These are phyloP conservation scores for Percopsis transmontana DNA, from an alignment of 2,113 vertebrate species.

Conservation along the genomic window DNA sequence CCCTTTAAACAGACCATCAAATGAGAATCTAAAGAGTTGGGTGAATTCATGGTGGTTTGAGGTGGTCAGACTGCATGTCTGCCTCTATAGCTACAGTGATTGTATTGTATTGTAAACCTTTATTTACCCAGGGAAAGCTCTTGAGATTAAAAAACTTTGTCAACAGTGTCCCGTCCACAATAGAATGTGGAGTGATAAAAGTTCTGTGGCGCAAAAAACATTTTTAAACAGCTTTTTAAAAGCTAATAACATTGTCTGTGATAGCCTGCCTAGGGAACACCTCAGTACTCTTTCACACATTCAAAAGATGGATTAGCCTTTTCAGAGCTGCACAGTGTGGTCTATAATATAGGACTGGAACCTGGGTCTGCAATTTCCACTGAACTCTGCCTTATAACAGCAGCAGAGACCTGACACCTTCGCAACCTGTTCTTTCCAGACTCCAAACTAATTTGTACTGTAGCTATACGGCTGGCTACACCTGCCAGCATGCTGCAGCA, in stretches of 20 bases:
- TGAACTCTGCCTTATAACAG: not conserved
- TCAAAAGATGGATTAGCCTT: constrained; percentile 43
- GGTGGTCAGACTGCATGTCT: too few species aligned
- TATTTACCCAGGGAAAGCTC: too few species aligned
- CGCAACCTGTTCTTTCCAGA: constrained; percentile 14
- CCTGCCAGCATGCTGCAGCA: constrained; percentile 13
- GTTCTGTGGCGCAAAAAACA: constrained; percentile 20
- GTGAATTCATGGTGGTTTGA: too few species aligned
- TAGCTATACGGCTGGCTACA: constrained; percentile 8
- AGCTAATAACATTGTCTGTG: constrained; percentile 37
- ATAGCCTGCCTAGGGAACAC: constrained; percentile 9
- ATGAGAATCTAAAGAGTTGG: too few species aligned
- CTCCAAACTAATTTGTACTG: constrained; percentile 26
- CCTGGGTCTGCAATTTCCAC: constrained; percentile 10
- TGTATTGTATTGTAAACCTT: too few species aligned
- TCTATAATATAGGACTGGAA: constrained; percentile 14
- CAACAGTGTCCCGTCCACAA: too few species aligned
- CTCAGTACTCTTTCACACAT: constrained; percentile 21
- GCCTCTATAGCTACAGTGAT: too few species aligned
- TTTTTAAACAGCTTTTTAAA: constrained; percentile 25
- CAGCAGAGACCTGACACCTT: not conserved
- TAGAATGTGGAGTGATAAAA: constrained; percentile 2
- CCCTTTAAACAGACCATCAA: too few species aligned
- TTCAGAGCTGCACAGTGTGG: not conserved
- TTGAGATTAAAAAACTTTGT: too few species aligned